Conservation (phyloP, 1,140 invertebrate genomes). For the Trichonephila inaurata region DNA sequence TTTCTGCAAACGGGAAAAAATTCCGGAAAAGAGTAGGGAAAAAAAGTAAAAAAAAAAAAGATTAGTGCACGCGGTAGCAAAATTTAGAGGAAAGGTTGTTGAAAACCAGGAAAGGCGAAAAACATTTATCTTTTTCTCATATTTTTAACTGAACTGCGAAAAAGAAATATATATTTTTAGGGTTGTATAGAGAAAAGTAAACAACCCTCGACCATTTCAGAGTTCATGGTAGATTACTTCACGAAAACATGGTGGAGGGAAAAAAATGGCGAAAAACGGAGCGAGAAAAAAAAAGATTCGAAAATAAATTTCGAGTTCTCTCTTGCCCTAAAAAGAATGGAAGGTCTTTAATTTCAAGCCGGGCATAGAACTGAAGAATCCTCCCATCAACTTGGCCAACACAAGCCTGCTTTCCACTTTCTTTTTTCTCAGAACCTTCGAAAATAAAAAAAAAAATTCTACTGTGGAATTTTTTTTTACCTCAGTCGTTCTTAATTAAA, state of each 20-base stretch:
- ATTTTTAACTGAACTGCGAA: conserved; percentile 41
- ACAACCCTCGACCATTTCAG: conserved; percentile 20
- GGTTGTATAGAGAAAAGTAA: conserved; percentile 15
- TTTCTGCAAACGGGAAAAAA: neutral
- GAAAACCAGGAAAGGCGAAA: conserved; percentile 44
- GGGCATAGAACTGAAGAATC: conserved; percentile 1
- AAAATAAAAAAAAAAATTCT: conserved; percentile 24
- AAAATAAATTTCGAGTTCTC: conserved; percentile 48
- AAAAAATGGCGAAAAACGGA: neutral
- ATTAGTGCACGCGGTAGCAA: conserved; percentile 31
- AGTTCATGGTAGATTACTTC: conserved; percentile 62
- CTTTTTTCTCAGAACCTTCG: neutral
- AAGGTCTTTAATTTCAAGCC: conserved; percentile 30
- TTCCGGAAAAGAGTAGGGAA: neutral
- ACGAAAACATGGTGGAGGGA: conserved; percentile 6
- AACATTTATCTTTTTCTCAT: conserved; percentile 66
- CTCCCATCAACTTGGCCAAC: no score
- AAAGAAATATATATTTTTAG: conserved; percentile 54
- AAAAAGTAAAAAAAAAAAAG: neutral
- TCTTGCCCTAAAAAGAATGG: neutral
- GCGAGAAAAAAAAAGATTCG: conserved; percentile 5
- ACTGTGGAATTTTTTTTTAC: neutral
- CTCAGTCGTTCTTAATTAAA: conserved; percentile 54
- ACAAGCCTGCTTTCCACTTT: neutral
- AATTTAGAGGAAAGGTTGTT: conserved; percentile 59